A percentile compares a stretch with the other conserved stretches of the same genome.
Evolutionary conservation across 2,113 vertebrate genomes (phyloP).

Genomic region (Myocastor coypus): DNA sequence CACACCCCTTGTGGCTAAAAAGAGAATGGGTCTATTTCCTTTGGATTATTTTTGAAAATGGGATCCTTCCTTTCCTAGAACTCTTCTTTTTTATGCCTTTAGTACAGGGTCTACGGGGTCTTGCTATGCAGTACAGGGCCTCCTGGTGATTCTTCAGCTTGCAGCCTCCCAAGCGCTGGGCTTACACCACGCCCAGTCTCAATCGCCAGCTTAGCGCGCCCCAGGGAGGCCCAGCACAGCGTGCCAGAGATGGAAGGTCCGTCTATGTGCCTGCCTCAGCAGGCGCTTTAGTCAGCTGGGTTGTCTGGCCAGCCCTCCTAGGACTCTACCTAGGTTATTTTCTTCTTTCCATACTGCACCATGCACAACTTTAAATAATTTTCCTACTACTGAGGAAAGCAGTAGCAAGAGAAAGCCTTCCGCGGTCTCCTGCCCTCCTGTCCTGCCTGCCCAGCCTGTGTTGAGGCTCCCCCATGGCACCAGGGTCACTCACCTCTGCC

Average conservation of each 20-base stretch:
- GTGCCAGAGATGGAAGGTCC: too few species aligned
- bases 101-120: too few species aligned
- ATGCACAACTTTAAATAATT: background rate
- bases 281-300: too few species aligned
- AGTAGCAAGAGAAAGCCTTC: background rate
- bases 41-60: background rate
- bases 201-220: too few species aligned
- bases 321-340: background rate
- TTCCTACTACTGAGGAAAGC: background rate
- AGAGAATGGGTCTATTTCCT: background rate
- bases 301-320: background rate
- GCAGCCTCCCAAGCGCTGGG: too few species aligned
- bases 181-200: too few species aligned
- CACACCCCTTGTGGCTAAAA: background rate
- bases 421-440: background rate
- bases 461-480: background rate
- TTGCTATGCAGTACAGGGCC: too few species aligned
- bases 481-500: background rate
- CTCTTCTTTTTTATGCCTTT: background rate
- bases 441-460: background rate
- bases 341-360: background rate
- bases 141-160: too few species aligned
- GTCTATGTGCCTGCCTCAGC: too few species aligned
- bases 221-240: too few species aligned
- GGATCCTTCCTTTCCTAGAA: background rate